A percentile compares a stretch with the other conserved stretches of the same genome.
Conservation (phyloP, 2,888 invertebrate species). For the Coelinius sp. region DNA sequence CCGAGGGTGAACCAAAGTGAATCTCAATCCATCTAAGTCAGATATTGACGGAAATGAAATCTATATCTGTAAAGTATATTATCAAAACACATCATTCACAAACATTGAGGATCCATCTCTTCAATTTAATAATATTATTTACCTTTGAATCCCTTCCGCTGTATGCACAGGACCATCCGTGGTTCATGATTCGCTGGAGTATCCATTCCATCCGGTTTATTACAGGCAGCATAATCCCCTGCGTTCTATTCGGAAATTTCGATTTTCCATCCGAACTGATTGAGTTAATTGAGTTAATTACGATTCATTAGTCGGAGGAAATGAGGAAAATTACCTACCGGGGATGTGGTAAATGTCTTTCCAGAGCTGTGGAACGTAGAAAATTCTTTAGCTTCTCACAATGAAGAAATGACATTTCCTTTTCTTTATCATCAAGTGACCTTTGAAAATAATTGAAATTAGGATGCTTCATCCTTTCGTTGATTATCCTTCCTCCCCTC, state of each 20-base stretch:
- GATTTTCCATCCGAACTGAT: too few relatives aligned
- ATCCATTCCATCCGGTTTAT: too few relatives aligned
- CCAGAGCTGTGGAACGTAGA: too few relatives aligned
- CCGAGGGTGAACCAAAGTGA: too few relatives aligned
- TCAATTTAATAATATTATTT: conserved; percentile 51
- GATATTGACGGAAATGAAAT: background rate
- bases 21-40: too few relatives aligned
- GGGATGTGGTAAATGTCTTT: too few relatives aligned
- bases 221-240: background rate
- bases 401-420: too few relatives aligned
- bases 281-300: background rate
- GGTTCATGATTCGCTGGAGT: background rate
- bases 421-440: background rate
- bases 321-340: background rate
- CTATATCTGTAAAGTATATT: background rate
- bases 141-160: conserved; percentile 34
- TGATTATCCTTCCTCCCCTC: background rate
- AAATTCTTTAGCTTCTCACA: background rate
- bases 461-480: background rate
- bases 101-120: conserved; percentile 36
- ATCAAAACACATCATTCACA: conserved; percentile 1
- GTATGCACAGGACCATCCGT: background rate
- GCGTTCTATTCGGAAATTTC: background rate
- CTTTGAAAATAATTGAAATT: background rate
- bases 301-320: background rate